A percentile compares a stretch with the other conserved stretches of the same genome.
Evolutionary conservation across 2,113 vertebrate species (phyloP).

Genomic region (Pachypanchax playfairii): DNA sequence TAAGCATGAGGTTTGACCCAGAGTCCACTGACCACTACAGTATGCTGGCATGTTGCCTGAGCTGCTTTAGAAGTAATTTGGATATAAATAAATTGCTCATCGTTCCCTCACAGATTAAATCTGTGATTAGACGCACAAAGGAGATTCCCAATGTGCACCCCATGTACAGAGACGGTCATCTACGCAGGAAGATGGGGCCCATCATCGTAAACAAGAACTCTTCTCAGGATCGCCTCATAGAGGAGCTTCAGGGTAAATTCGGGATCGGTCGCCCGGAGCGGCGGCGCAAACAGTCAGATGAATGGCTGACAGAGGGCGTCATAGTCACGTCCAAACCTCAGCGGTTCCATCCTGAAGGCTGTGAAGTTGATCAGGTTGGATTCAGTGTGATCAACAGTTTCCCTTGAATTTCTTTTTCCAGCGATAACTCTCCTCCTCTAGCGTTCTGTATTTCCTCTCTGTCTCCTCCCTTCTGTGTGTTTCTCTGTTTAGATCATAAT

Average conservation of each 20-base stretch:
- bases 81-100: conserved; percentile 37
- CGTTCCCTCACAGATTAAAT: conserved; percentile 86
- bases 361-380: conserved; percentile 87
- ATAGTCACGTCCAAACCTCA: conserved; percentile 85
- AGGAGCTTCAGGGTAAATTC: conserved; percentile 93
- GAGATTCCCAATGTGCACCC: conserved; percentile 92
- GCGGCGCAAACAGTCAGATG: conserved; percentile 77
- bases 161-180: conserved; percentile 90
- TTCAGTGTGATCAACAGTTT: conserved; percentile 11
- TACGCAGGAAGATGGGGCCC: conserved; percentile 89
- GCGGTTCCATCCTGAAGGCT: conserved; percentile 78
- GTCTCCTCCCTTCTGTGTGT: conserved; percentile 39
- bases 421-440: conserved; percentile 15
- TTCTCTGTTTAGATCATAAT: conserved; percentile 86
- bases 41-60: conserved; percentile 21
- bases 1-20: conserved; percentile 45
- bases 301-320: conserved; percentile 91
- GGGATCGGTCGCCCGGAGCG: conserved; percentile 84
- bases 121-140: conserved; percentile 95
- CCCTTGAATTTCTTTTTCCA: neutral
- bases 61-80: conserved; percentile 5
- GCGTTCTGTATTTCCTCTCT: conserved; percentile 24
- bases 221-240: conserved; percentile 89
- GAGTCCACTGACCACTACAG: conserved; percentile 32
- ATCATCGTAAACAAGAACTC: conserved; percentile 88